Evolutionary conservation across 2,797 vertebrate species (phyloP), one percentile per base, ranked within the genome.

Genomic region (Sebastes paucispinis): DNA sequence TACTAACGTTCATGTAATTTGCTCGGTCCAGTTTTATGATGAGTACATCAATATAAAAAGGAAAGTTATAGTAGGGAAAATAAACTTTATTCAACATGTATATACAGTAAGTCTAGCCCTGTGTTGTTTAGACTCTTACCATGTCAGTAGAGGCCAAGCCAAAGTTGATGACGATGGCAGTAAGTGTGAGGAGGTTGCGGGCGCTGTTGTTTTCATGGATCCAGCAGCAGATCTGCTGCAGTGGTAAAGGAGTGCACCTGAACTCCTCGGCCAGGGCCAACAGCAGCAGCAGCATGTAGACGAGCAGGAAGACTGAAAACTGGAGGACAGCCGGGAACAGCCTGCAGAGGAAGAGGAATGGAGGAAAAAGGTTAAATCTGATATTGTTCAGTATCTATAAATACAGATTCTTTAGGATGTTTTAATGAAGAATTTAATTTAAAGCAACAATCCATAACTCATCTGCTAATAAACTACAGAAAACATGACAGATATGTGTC

Each of bases 151-250:
- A 93, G 39, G 89, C 93, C 78, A 95, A 76, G 75, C 85, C 85
- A 39, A 96, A 95, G 87, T 96, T 96, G 70, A 95, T 82, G 65
- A 85, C 9, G 11, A 96, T 93, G 47, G 95, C 95, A 1, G 92
- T 78, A 12, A 96, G 73, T 4, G 95, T 96, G 82, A 96, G 92
- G 25, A 96, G 66, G 86, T 93, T 95, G 22, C 95, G 93, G 68
- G 94, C 92, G 4, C 88, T 89, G 91, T 96, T 95, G 91, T 96
- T 95, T 77, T 96, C 95, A 14, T 96, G 95, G 75, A 96, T 94
- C 93, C 93, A 95, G 81, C 95, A 95, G 86, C 95, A 95, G 36
- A 95, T 57, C 3, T 93, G 80, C 85, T 95, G 95, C 78, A 96
- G 88, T 0, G 72, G 22, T 0, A 20, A 2, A 2, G 96, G 95